These are phyloP conservation scores for Dendrolimus houi DNA, from an alignment of 2,888 invertebrate species.

Conservation along the genomic window DNA sequence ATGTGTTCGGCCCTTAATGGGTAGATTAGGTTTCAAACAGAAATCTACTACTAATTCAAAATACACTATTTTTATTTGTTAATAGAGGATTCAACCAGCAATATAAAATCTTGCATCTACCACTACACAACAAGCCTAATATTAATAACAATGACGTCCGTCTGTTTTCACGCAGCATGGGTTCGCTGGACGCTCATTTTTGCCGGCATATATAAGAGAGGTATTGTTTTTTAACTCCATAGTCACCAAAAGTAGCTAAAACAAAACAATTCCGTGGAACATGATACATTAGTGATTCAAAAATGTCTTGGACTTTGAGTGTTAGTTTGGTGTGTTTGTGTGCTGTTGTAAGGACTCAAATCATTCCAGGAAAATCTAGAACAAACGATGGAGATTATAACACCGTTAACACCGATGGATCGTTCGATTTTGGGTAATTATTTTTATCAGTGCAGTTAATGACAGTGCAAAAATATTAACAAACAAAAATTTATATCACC, in stretches of 20 bases:
- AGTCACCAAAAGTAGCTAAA: constrained; percentile 31
- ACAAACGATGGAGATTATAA: constrained; percentile 78
- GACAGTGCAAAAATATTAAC: too few species aligned
- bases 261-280: constrained; percentile 17
- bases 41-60: too few species aligned
- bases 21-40: too few species aligned
- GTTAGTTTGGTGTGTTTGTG: constrained; percentile 55
- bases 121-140: constrained; percentile 23
- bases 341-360: constrained; percentile 53
- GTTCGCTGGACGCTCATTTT: constrained; percentile 56
- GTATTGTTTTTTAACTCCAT: constrained; percentile 60
- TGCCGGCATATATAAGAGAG: constrained; percentile 65
- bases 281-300: constrained; percentile 22
- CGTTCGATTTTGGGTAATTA: constrained; percentile 82
- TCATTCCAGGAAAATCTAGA: constrained; percentile 62
- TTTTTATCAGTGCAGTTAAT: constrained; percentile 1
- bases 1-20: too few species aligned
- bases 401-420: constrained; percentile 82
- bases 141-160: constrained; percentile 73
- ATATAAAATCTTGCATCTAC: constrained; percentile 9
- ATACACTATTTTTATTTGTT: background rate
- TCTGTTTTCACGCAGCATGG: constrained; percentile 63
- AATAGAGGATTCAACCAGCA: background rate
- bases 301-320: constrained; percentile 54
- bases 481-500: too few species aligned